Evolutionary conservation across 1,140 invertebrate genomes (phyloP).

Genomic region (Fopius arisanus): DNA sequence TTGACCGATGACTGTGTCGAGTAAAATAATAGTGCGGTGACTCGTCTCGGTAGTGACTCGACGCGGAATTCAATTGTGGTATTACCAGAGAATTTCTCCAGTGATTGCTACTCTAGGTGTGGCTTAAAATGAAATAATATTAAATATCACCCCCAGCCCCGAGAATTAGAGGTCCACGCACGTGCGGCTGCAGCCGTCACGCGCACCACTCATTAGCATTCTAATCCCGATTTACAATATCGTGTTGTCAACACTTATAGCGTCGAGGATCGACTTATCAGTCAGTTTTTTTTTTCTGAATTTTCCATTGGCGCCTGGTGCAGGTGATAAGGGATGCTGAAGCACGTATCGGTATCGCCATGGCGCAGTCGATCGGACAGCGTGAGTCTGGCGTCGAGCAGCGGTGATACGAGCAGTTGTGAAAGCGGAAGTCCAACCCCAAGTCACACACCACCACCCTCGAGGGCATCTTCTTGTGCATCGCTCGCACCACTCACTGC

Average conservation of each 20-base stretch:
- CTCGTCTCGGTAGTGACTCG: constrained; percentile 14
- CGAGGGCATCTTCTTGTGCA: constrained; percentile 61
- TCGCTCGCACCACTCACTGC: constrained; percentile 58
- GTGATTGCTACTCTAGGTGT: constrained; percentile 1
- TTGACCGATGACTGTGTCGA: constrained; percentile 17
- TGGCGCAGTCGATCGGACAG: constrained; percentile 82
- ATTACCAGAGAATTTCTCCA: background rate
- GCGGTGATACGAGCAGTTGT: constrained; percentile 71
- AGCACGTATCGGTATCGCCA: constrained; percentile 88
- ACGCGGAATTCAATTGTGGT: background rate
- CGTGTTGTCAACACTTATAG: background rate
- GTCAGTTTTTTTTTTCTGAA: background rate
- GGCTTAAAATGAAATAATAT: background rate
- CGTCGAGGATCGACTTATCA: background rate
- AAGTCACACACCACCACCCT: constrained; percentile 61
- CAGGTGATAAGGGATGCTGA: constrained; percentile 73
- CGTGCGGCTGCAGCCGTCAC: constrained; percentile 17
- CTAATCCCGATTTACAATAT: background rate
- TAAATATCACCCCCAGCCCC: background rate
- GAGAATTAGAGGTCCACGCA: constrained; percentile 20
- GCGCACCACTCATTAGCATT: constrained; percentile 11
- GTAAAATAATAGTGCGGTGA: background rate
- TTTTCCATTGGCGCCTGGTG: background rate
- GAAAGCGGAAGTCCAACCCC: constrained; percentile 62
- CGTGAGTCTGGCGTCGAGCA: constrained; percentile 78